These are phyloP conservation scores for Hydrolagus affinis DNA, from an alignment of 2,113 vertebrate species.

Conservation along the genomic window DNA sequence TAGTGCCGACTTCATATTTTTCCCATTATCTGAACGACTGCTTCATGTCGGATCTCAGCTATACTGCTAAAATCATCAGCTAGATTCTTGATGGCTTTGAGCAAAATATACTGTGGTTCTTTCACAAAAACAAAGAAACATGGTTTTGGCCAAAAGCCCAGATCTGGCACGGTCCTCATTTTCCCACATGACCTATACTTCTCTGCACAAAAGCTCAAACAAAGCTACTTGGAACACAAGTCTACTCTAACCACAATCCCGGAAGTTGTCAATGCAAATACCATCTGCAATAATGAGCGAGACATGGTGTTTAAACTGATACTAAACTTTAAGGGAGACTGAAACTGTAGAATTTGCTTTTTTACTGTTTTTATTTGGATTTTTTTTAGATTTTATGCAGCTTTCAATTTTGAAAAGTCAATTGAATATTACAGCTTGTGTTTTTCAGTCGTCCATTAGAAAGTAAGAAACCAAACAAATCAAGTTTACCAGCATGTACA, in stretches of 20 bases:
- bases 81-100: background rate
- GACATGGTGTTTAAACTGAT: background rate
- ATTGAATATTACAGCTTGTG: background rate
- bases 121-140: background rate
- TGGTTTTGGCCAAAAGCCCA: background rate
- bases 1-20: background rate
- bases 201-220: background rate
- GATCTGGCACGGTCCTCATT: background rate
- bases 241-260: background rate
- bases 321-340: too few relatives aligned
- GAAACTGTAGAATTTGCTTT: too few relatives aligned
- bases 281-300: background rate
- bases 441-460: too few relatives aligned
- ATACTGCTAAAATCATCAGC: background rate
- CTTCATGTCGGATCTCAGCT: background rate
- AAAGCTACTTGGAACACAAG: too few relatives aligned
- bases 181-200: background rate
- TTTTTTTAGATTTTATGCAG: background rate
- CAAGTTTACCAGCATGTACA: background rate
- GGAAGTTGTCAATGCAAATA: background rate
- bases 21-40: background rate
- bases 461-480: background rate
- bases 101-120: background rate
- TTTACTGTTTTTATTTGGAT: too few relatives aligned
- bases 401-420: background rate